Conservation (phyloP, 2,797 vertebrate genomes). For the Mormyrus hasselquistii region DNA sequence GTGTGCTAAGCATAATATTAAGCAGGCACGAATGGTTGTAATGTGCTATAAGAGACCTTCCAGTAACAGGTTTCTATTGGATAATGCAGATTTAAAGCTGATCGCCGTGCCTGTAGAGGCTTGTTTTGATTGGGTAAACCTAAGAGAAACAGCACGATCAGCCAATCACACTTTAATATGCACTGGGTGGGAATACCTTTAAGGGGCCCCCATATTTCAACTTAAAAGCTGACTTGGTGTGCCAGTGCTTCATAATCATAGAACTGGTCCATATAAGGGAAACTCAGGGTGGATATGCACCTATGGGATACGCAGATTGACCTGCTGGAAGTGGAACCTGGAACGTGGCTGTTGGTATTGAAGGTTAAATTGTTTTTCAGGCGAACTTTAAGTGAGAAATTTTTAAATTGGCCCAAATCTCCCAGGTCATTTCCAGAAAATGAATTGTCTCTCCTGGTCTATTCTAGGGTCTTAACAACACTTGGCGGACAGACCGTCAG, state of each 20-base stretch:
- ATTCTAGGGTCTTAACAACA: not conserved
- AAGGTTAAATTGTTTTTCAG: not conserved
- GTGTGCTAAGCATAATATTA: not conserved
- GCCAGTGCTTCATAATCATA: not conserved
- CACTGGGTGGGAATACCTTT: not conserved
- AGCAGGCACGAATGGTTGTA: not conserved
- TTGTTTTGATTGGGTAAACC: not conserved
- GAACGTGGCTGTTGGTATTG: not conserved
- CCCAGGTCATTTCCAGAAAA: not conserved
- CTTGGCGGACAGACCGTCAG: not conserved
- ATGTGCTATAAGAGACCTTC: not conserved
- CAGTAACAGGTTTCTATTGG: not conserved
- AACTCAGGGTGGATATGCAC: not conserved
- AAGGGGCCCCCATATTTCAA: not conserved
- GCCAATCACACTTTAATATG: not conserved
- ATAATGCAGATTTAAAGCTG: not conserved
- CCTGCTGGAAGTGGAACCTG: not conserved
- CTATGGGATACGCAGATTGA: not conserved
- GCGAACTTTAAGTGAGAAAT: not conserved
- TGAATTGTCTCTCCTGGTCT: not conserved
- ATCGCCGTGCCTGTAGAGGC: not conserved
- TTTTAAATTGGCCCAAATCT: not conserved
- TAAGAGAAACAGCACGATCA: not conserved
- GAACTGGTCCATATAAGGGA: not conserved
- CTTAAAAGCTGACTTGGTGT: not conserved